Conservation (phyloP, 2,797 vertebrate species). For the Malurus leucopterus region DNA sequence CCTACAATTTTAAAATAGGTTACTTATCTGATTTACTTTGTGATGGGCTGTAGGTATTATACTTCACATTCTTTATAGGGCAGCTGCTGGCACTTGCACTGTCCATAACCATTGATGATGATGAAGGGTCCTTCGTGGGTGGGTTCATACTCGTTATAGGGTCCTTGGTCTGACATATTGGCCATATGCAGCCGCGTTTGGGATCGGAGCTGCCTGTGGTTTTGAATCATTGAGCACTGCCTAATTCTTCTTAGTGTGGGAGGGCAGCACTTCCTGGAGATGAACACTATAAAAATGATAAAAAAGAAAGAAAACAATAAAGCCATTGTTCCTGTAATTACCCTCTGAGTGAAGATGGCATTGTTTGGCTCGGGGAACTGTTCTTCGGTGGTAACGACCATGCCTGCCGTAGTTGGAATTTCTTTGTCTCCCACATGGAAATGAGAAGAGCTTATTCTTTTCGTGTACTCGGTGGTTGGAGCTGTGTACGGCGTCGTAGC, state of each 20-base stretch:
- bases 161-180: slow-evolving; percentile 95
- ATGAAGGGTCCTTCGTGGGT: slow-evolving; percentile 96
- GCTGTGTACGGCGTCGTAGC: slow-evolving; percentile 77
- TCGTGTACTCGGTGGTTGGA: slow-evolving; percentile 89
- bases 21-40: slow-evolving; percentile 74
- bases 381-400: slow-evolving; percentile 84
- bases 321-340: slow-evolving; percentile 98
- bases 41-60: slow-evolving; percentile 76
- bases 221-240: slow-evolving; percentile 97
- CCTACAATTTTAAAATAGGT: slow-evolving; percentile 76
- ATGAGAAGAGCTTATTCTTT: slow-evolving; percentile 91
- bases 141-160: slow-evolving; percentile 96
- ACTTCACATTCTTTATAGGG: slow-evolving; percentile 99
- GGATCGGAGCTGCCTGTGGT: slow-evolving; percentile 96
- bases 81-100: slow-evolving; percentile 99
- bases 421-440: slow-evolving; percentile 93
- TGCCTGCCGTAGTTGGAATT: slow-evolving; percentile 90
- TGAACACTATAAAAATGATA: slow-evolving; percentile 98
- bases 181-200: slow-evolving; percentile 96
- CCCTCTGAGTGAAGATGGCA: slow-evolving; percentile 93
- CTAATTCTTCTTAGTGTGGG: slow-evolving; percentile 94
- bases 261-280: slow-evolving; percentile 98
- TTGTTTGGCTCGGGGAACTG: slow-evolving; percentile 89
- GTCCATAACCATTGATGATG: slow-evolving; percentile 98
- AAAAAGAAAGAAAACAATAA: slow-evolving; percentile 99